Evolutionary conservation across 1,140 invertebrate species (phyloP), one percentile per base, ranked within the genome.

Genomic region (Propsilocerus akamusi): DNA sequence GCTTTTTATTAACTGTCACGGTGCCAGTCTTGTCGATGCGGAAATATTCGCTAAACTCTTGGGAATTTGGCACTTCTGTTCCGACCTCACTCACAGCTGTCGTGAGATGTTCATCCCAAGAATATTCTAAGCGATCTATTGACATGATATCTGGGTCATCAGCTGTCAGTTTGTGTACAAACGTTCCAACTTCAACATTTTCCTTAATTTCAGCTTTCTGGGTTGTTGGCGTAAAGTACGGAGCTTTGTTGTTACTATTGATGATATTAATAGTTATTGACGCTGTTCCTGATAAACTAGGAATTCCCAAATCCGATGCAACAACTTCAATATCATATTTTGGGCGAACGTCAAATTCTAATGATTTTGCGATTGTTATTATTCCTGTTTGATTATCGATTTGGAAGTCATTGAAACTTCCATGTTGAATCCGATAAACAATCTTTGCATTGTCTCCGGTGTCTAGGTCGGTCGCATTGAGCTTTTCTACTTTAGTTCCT

Each of bases 171-270:
- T 72, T 77, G 46, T 87, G 74, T 10, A 95, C 76, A 26, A 80
- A 63, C 5, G 76, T 81, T 2, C 83, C 86, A 1, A 81, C 64
- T 1, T 75, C 65, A 0, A 80, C 83, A 64, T 91, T 84, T 60
- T 86, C 84, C 2, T 81, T 71, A 61, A 89, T 83, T 60, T 87
- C 81, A 1, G 85, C 81, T 55, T 84, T 72, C 62, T 92, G 88
- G 2, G 79, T 81, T 30, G 75, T 64, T 0, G 90, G 90, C 3
- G 74, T 76, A 60, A 97, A 93, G 58, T 80, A 80, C 0, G 92
- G 92, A 53, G 78, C 72, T 63, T 92, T 93, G 59, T 93, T 85
- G 61, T 96, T 96, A 25, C 80, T 86, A 60, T 92, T 88, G 22
- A 82, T 73, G 2, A 93, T 75, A 54, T 76, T 78, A 2, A 93